A percentile compares a stretch with the other conserved stretches of the same genome.
These are phyloP conservation scores for Orthonychiurus folsomi DNA, from an alignment of 2,888 invertebrate genomes.

Conservation along the genomic window DNA sequence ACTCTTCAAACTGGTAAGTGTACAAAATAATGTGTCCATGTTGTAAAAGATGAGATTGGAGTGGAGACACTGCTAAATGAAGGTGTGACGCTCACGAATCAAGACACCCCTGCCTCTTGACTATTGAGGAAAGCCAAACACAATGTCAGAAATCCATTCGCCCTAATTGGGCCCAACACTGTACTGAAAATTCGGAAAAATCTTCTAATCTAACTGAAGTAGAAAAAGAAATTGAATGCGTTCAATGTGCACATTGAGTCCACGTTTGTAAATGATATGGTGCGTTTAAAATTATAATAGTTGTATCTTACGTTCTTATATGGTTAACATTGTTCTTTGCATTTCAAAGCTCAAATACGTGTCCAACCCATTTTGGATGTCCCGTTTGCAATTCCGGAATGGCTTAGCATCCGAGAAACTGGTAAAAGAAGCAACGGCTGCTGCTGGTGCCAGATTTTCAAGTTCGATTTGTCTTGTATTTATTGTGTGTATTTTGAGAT, in stretches of 20 bases:
- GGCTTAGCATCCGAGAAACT: too few species aligned
- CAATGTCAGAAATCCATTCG: neutral
- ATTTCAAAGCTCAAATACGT: too few species aligned
- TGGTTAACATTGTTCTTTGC: too few species aligned
- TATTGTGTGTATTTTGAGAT: too few species aligned
- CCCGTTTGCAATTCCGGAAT: too few species aligned
- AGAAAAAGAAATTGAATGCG: neutral
- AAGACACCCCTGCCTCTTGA: neutral
- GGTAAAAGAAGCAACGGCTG: too few species aligned
- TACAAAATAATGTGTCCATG: neutral
- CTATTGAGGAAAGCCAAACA: neutral
- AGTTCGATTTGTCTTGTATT: too few species aligned
- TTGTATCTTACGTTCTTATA: too few species aligned
- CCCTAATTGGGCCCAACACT: neutral
- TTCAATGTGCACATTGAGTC: neutral
- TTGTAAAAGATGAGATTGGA: neutral
- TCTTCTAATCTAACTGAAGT: neutral
- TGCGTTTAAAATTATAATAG: too few species aligned
- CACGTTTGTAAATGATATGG: neutral
- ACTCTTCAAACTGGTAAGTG: slow-evolving; percentile 1
- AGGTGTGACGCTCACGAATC: neutral
- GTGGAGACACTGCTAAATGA: neutral
- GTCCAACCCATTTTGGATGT: too few species aligned
- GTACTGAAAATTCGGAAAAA: neutral
- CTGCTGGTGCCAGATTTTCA: too few species aligned